Base-by-base conservation (phyloP, 1,140 invertebrate species). In the Procambarus virginalis region DNA sequence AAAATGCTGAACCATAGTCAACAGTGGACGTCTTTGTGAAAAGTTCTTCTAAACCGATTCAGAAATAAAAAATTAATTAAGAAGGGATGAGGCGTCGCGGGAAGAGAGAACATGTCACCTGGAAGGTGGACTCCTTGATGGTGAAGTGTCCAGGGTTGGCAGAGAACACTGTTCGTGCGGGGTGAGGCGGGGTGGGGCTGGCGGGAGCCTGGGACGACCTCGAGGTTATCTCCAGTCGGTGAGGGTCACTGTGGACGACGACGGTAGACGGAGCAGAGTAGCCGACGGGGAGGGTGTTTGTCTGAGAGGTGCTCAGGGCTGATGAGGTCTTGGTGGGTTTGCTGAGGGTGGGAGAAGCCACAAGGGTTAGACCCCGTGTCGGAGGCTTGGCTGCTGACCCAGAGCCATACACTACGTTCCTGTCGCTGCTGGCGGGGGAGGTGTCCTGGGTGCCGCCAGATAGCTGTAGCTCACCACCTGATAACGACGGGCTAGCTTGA, bases 381-480 rank as follows among this genome's bases (percentile, higher is more conserved):
- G 86, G 87, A 0, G 87, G 87, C 22, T 89, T 84, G 58, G 87
- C 80, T 58, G 87, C 87, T 6, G 87, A 75, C 1, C 87, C 87
- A 17, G 87, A 76, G 9, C 87, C 87, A 58, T 89, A 89, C 12
- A 89, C 87, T 4, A 89, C 87, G 49, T 89, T 68, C 22, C 49
- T 81, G n/a, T 76, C 45, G 22, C 60, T 70, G 17, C 17, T 48
- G 48, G 17, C 45, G 10, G 17, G 58, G 20, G 58, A 78, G 22
- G 76, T 84, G 87, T 58, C 68, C 48, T 84, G 49, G 87, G 81
- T 3, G 87, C 87, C 2, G 87, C 87, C 87, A 89, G 75, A 81
- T 89, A 89, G 55, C 87, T 89, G 81, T 89, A 89, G 81, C 87
- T 89, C 75, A 89, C 87, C 45, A 89, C 87, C 87, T 89, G 80